Percentiles rank a stretch among this genome's conserved stretches.
Evolutionary conservation across 2,113 vertebrate species (phyloP).

Genomic region (Mormyrus iriodes): DNA sequence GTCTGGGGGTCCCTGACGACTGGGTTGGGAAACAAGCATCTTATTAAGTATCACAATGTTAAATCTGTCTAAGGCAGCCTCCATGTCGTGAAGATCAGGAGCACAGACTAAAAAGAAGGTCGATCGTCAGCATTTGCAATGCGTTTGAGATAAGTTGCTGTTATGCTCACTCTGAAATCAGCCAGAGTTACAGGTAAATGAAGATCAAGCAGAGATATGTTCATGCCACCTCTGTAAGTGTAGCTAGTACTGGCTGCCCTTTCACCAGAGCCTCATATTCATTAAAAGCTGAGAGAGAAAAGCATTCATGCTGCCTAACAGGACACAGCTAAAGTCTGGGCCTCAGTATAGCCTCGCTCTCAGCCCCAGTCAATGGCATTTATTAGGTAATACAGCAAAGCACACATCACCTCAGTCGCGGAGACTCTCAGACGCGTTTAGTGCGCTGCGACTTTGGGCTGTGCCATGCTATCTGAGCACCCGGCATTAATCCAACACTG

Average conservation of each 20-base stretch:
- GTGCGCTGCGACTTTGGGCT: not conserved
- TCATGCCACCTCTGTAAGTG: not conserved
- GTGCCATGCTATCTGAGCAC: not conserved
- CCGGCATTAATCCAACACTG: not conserved
- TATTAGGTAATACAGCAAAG: not conserved
- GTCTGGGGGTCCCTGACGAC: too few species aligned
- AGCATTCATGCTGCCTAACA: not conserved
- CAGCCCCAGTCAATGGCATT: not conserved
- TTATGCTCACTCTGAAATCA: not conserved
- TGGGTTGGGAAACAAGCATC: too few species aligned
- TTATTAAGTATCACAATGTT: too few species aligned
- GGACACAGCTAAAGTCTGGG: not conserved
- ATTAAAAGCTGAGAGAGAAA: not conserved
- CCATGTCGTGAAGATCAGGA: too few species aligned
- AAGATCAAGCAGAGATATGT: not conserved
- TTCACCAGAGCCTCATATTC: not conserved
- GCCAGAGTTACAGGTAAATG: not conserved
- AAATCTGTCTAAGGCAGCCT: too few species aligned
- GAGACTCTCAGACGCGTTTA: not conserved
- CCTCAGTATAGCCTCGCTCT: not conserved
- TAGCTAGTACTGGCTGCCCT: not conserved
- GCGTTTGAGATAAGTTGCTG: not conserved
- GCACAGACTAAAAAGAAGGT: not conserved
- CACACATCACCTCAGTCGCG: not conserved
- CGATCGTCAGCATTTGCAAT: not conserved